A percentile compares a stretch with the other conserved stretches of the same genome.
phyloP scores from a whole-genome alignment of 2,797 vertebrate genomes.

The Rhynchonycteris naso region DNA sequence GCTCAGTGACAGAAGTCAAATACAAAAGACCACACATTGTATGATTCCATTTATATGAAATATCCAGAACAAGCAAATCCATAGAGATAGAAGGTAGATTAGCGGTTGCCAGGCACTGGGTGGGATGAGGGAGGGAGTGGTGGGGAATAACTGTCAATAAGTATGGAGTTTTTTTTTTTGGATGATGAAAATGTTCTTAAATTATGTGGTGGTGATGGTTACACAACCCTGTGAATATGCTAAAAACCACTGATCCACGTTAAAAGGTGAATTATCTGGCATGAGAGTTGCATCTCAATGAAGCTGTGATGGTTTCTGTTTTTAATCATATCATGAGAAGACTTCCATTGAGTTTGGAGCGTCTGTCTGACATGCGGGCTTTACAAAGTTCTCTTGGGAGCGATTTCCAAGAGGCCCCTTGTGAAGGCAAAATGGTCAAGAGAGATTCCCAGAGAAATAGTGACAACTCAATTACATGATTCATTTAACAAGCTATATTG shows the following conservation, averaged over 20 bases:
- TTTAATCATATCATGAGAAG: neutral
- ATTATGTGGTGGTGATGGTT: constrained; percentile 10
- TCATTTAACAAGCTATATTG: neutral
- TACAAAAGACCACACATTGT: neutral
- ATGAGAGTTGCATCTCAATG: neutral
- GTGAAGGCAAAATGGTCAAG: neutral
- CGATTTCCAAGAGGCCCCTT: neutral
- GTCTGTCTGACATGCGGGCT: neutral
- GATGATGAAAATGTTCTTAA: neutral
- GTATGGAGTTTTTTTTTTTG: neutral
- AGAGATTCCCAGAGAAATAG: neutral
- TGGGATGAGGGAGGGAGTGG: neutral
- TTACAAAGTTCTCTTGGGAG: neutral
- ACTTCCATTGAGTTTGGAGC: neutral
- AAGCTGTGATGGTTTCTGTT: neutral
- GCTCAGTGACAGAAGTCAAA: neutral
- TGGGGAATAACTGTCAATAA: neutral
- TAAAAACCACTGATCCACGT: neutral
- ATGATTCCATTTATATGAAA: neutral
- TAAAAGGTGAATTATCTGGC: neutral
- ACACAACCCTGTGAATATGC: neutral
- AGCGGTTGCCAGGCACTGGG: neutral
- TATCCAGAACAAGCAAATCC: neutral
- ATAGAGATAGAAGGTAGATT: neutral
- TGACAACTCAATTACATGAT: neutral